Base-by-base conservation (phyloP, 2,888 invertebrate genomes). In the Chrysotoxum bicinctum region DNA sequence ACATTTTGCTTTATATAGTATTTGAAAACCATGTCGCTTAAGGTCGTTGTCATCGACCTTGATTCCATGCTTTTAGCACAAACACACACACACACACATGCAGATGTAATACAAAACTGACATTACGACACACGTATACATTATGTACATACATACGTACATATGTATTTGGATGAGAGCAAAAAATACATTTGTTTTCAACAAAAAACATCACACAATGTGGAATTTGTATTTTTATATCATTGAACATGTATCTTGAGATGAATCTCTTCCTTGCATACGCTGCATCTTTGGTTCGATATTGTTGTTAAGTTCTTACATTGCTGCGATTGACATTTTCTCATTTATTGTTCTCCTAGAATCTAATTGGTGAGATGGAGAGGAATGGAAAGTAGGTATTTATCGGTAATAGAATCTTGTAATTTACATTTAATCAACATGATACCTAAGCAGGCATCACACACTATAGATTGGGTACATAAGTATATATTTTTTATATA, bases 1-100 rank as follows among this genome's bases (percentile, higher is more conserved):
- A 21, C 21, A 77, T 73, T 52, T 77, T 21, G 32, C 45, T 40
- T 43, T 60, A 56, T 75, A 40, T 75, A n/a, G n/a, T n/a, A 84
- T 70, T 43, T 26, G n/a, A 58, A 73, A 84, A 84, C 52, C 75
- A 84, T 79, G 84, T 79, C 77, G 80, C 73, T 78, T 82, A 86
- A 86, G 86, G 86, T 86, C 86, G 86, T 86, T 86, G 86, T 86
- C 86, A 78, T 86, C 86, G 86, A 86, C 86, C 86, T 86, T 86
- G 86, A 86, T 86, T 80, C 81, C 77, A 85, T 81, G 76, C 62
- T 73, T 69, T 56, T 69, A 30, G 48, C 60, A 23, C 73, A 54
- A 37, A 26, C 37, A 76, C 66, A 75, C 62, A 48, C 14, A 74
- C 19, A 45, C 32, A 56, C 16, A 64, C 14, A 43, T n/a, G n/a